These are phyloP conservation scores for Homarus gammarus DNA, from an alignment of 2,888 invertebrate species.

Conservation along the genomic window DNA sequence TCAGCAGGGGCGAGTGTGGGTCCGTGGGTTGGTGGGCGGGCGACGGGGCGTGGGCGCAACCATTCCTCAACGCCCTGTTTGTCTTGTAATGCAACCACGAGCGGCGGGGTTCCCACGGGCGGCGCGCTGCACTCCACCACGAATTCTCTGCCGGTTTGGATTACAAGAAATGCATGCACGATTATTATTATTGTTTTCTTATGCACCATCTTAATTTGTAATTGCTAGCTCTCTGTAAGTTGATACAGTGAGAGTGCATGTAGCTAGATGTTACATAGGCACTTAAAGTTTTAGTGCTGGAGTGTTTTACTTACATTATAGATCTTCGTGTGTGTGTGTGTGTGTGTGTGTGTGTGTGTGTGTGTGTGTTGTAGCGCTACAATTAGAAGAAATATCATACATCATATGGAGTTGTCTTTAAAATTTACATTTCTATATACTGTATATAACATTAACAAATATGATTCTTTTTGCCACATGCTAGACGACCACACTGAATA, in stretches of 20 bases:
- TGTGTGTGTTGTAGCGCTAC: no score
- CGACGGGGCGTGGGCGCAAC: neutral
- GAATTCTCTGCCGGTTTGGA: constrained; percentile 1
- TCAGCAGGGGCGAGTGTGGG: neutral
- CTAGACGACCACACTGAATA: no score
- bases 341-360: no score
- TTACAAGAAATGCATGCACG: neutral
- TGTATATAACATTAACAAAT: no score
- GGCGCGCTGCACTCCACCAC: neutral
- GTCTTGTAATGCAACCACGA: neutral
- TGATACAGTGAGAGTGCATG: neutral
- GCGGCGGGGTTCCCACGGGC: neutral
- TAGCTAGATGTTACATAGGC: neutral
- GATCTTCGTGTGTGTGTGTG: no score
- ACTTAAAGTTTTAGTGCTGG: no score
- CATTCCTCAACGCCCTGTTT: neutral
- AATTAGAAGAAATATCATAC: no score
- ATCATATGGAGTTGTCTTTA: no score
- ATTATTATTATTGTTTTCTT: neutral
- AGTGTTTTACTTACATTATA: no score
- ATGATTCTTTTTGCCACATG: no score
- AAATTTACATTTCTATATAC: no score
- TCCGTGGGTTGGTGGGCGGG: neutral
- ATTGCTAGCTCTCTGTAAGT: no score
- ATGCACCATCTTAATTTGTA: neutral